phyloP scores from a whole-genome alignment of 2,113 vertebrate genomes.

The Carassius carassius region DNA sequence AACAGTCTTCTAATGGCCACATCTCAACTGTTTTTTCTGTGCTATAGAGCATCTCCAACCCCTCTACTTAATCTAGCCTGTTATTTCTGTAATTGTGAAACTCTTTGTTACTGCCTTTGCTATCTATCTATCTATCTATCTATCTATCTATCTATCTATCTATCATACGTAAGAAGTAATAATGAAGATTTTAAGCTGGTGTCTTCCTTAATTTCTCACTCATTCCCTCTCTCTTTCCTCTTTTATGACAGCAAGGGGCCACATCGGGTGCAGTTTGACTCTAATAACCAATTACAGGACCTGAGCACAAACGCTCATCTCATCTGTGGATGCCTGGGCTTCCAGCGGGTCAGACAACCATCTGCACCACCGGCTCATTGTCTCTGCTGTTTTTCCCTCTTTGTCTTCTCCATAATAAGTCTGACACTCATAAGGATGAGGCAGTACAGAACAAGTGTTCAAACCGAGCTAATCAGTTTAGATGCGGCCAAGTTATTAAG shows the following conservation, averaged over 20 bases:
- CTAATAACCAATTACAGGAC: conserved; percentile 55
- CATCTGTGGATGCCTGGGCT: conserved; percentile 17
- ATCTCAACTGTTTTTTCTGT: neutral
- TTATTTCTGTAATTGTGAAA: neutral
- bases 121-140: neutral
- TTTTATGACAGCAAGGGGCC: conserved; percentile 26
- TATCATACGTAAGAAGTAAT: conserved; percentile 18
- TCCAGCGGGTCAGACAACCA: conserved; percentile 41
- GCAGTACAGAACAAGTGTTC: conserved; percentile 40
- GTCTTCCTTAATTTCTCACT: conserved; percentile 19
- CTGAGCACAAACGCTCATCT: conserved; percentile 38
- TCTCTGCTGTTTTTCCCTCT: conserved; percentile 22
- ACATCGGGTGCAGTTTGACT: conserved; percentile 26
- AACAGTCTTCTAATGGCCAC: neutral
- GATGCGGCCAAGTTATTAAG: conserved; percentile 34
- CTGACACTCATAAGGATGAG: conserved; percentile 30
- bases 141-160: neutral
- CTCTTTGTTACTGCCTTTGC: neutral
- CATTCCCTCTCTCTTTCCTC: neutral
- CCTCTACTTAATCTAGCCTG: neutral
- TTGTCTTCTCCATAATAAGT: conserved; percentile 34
- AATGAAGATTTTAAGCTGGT: conserved; percentile 29
- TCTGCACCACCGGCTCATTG: conserved; percentile 30
- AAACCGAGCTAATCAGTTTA: conserved; percentile 29
- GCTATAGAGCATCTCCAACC: neutral